These are phyloP conservation scores for Neomorphus geoffroyi DNA, from an alignment of 2,797 vertebrate species.

Conservation along the genomic window DNA sequence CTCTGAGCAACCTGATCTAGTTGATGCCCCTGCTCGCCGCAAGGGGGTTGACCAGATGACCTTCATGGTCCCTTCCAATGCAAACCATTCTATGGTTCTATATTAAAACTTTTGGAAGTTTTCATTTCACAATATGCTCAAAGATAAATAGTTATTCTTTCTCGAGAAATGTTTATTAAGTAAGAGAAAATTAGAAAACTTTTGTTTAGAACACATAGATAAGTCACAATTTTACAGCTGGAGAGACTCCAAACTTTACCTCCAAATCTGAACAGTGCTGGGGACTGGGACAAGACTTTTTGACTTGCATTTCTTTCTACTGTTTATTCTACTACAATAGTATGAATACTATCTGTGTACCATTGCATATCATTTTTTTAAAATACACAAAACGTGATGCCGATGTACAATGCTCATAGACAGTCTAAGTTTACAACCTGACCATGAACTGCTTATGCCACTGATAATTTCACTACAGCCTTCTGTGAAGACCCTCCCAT, in stretches of 20 bases:
- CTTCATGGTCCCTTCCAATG: too few relatives aligned
- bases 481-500: neutral
- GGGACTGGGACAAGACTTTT: neutral
- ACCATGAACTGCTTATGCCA: neutral
- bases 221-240: neutral
- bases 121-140: neutral
- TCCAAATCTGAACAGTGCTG: neutral
- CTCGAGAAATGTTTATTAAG: neutral
- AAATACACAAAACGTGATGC: neutral
- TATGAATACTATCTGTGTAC: neutral
- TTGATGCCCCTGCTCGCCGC: too few relatives aligned
- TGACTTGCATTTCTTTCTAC: neutral
- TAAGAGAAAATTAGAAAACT: neutral
- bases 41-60: too few relatives aligned
- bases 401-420: neutral
- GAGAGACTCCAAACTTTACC: neutral
- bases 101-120: neutral
- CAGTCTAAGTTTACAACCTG: neutral
- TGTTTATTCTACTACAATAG: neutral
- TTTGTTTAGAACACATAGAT: neutral
- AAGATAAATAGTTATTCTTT: neutral
- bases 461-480: neutral
- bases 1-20: too few relatives aligned
- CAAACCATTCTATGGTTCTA: too few relatives aligned
- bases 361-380: neutral